These are phyloP conservation scores for Hydractinia symbiolongicarpus DNA, from an alignment of 30 jellyfish, hydroid and myxozoan species.

Conservation along the genomic window DNA sequence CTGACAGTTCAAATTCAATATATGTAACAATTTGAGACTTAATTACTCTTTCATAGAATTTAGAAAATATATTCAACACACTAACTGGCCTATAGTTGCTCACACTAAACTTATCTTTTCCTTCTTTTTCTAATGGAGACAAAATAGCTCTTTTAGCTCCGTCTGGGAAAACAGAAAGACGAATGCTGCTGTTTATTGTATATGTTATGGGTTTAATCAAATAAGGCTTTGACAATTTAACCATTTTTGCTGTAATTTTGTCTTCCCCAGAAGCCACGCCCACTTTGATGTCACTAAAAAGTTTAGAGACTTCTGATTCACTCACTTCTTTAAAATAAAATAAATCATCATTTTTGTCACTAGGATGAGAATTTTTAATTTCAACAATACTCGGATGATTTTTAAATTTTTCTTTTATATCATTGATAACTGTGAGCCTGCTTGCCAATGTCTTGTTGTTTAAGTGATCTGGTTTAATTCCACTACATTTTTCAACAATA, in stretches of 20 bases:
- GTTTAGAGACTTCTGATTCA: background rate
- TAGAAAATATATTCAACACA: slow-evolving; percentile 21
- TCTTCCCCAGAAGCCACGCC: background rate
- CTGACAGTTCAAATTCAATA: slow-evolving; percentile 10
- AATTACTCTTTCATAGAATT: slow-evolving; percentile 21
- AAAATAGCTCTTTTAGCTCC: slow-evolving; percentile 29
- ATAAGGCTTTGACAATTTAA: slow-evolving; percentile 20
- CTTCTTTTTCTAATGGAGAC: slow-evolving; percentile 38
- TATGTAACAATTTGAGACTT: no score
- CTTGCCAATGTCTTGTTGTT: background rate
- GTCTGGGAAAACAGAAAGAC: slow-evolving; percentile 15
- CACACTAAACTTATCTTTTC: slow-evolving; percentile 16
- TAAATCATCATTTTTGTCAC: no score
- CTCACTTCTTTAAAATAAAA: no score
- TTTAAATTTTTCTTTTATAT: background rate
- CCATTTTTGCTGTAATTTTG: slow-evolving; percentile 31
- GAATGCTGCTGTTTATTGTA: slow-evolving; percentile 29
- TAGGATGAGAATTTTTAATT: no score
- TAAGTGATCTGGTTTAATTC: background rate
- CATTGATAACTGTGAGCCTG: background rate
- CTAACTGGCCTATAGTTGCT: slow-evolving; percentile 33
- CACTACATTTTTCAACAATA: slow-evolving; percentile 8
- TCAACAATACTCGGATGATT: slow-evolving; percentile 8
- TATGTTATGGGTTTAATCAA: slow-evolving; percentile 21
- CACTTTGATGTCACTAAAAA: background rate